Base-by-base conservation (phyloP, 1,140 invertebrate genomes). In the Orchesella cincta region DNA sequence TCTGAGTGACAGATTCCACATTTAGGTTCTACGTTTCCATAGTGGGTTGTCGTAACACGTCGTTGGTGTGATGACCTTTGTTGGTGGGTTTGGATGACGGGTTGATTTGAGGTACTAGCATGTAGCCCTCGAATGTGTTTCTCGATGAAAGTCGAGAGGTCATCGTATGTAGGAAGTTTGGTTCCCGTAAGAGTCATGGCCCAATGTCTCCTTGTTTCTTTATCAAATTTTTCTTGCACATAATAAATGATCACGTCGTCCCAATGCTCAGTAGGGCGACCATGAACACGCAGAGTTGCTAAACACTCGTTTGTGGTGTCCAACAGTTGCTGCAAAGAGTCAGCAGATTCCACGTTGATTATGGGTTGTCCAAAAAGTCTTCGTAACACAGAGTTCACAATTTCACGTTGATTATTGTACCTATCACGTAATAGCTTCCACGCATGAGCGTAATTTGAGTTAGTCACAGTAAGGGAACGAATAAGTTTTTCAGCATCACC, bases 141-240 rank as follows among this genome's bases (percentile, higher is more conserved):
- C 39, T 76, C 74, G 16, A 76, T 29, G 29, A 76, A 76, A 3
- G 1, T 33, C n/a, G 3, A n/a, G 2, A 76, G n/a, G 2, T 33
- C 23, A 12, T 64, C 23, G 31, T 64, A 76, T 1, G 52, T 76
- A 26, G 74, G 74, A 20, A 70, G 20, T 5, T 31, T 26, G 2
- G 62, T 35, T 3, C 57, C 57, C n/a, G 54, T 67, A 20, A 35
- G 57, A 35, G 34, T 29, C 18, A 12, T 64, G 16, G 52, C 31
- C 74, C 74, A 76, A 36, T 76, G 28, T 36, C 57, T 64, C 35
- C 33, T 64, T 31, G 54, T 67, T 1, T 70, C 33, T 12, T 3
- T n/a, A 28, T 76, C 74, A n/a, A 76, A n/a, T 34, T 76, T 76
- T n/a, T 76, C 54, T 12, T n/a, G 3, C 12, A 76, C 16, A 5